These are phyloP conservation scores for Trypoxylon attenuatum DNA, from an alignment of 2,888 invertebrate genomes.

Conservation along the genomic window DNA sequence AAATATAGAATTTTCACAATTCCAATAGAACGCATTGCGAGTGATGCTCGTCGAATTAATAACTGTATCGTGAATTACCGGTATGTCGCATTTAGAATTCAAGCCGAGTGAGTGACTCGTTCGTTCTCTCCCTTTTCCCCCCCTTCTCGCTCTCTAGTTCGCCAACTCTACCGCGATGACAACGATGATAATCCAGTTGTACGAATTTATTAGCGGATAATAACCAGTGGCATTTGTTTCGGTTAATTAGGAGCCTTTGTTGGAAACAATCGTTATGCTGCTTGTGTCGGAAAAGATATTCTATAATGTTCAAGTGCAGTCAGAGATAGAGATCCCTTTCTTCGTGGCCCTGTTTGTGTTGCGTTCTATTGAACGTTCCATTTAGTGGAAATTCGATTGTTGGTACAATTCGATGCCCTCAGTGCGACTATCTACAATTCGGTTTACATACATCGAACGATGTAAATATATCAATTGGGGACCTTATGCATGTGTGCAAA, in stretches of 20 bases:
- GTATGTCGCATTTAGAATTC: no score
- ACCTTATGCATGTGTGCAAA: no score
- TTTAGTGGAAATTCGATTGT: not conserved
- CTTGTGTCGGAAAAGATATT: no score
- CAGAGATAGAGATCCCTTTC: no score
- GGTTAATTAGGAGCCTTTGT: constrained; percentile 10
- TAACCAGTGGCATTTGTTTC: constrained; percentile 30
- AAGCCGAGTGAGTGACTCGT: constrained; percentile 41
- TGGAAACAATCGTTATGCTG: not conserved
- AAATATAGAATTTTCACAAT: constrained; percentile 58
- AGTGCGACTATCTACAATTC: no score
- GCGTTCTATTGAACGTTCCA: no score
- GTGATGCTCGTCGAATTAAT: constrained; percentile 50
- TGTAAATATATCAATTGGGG: no score
- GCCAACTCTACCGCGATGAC: constrained; percentile 9
- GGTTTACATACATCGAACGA: no score
- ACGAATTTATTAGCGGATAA: constrained; percentile 40
- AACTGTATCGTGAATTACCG: constrained; percentile 53
- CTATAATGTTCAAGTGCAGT: no score
- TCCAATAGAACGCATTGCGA: constrained; percentile 38
- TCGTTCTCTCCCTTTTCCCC: constrained; percentile 4
- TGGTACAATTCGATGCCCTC: not conserved
- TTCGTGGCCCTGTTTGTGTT: no score
- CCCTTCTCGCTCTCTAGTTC: constrained; percentile 12
- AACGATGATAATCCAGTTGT: constrained; percentile 43